Conservation (phyloP, 2,113 vertebrate genomes). For the Microcebus ravelobensis region DNA sequence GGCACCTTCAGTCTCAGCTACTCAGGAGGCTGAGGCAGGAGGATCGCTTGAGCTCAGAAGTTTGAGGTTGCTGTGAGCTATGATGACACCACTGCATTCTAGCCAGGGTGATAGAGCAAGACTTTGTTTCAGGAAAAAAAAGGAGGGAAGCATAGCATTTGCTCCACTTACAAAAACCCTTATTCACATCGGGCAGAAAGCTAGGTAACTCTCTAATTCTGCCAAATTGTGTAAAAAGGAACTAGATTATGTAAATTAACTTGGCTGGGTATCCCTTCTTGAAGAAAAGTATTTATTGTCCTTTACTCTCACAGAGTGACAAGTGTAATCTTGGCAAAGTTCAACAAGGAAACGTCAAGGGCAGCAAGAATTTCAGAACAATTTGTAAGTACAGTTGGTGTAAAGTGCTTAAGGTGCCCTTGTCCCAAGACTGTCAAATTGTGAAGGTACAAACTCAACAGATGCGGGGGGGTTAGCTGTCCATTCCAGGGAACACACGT, state of each 20-base stretch:
- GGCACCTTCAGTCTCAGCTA: too few relatives aligned
- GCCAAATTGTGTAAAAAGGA: background rate
- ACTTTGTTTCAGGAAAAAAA: too few relatives aligned
- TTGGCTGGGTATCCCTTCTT: background rate
- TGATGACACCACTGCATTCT: too few relatives aligned
- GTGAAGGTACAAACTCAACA: background rate
- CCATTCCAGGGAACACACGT: background rate
- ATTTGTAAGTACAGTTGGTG: background rate
- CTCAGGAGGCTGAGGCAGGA: too few relatives aligned
- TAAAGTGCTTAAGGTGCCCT: background rate
- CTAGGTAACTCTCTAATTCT: background rate
- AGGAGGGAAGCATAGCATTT: background rate
- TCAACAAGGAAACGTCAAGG: slow-evolving; percentile 10
- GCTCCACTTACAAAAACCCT: background rate
- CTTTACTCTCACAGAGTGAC: background rate
- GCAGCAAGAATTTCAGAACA: background rate
- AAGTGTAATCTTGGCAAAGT: background rate
- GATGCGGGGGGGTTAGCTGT: background rate
- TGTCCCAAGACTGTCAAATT: background rate
- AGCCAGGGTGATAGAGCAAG: too few relatives aligned
- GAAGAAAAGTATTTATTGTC: background rate
- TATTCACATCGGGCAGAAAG: background rate
- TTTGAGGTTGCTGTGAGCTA: too few relatives aligned
- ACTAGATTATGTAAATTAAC: background rate
- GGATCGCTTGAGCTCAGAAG: too few relatives aligned